Base-by-base conservation (phyloP, 37 sponge, comb jelly and placozoan genomes). In the Ephydatia muelleri region DNA sequence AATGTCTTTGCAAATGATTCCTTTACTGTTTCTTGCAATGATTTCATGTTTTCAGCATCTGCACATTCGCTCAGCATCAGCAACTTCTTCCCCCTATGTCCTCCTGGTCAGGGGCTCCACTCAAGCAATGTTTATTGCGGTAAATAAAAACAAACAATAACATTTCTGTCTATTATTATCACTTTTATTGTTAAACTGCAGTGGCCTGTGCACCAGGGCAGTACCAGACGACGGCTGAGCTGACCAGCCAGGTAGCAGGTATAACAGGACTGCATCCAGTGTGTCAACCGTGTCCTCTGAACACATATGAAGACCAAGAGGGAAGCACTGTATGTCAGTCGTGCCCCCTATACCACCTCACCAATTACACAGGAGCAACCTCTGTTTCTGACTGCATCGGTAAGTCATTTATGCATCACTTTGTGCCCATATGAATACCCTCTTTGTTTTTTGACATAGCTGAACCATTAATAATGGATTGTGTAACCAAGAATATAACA, bases 71-170 rank as follows among this genome's bases (percentile, higher is more conserved):
- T 83, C 6, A 49, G 34, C 30, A 48, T 83, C 26, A 64, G 57
- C 12, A 70, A 28, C 13, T 26, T 31, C 33, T 49, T 25, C 25
- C 72, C 39, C 49, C 3, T 38, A 26, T 83, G 83, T 57, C 83
- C 83, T 57, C 75, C 83, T 26, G 83, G 83, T 49, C 75, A 83
- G 49, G 34, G n/a, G 35, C 75, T 83, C 36, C 49, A 83, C 83
- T 32, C 75, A 37, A 74, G 37, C 65, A 73, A 38, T 35, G 36
- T 83, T 64, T 64, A 73, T 28, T 83, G 83, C 34, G 57, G 83
- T 83, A 70, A 47, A 11, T 57, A 14, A 13, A 21, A 57, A n/a
- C n/a, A n/a, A n/a, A n/a, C n/a, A n/a, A n/a, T n/a, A 57, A 43
- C 8, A 11, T 43, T 43, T 57, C 57, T 57, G 16, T 1, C 1